These are phyloP conservation scores for Drosophila histrio DNA, from an alignment of 2,888 invertebrate species.

Conservation along the genomic window DNA sequence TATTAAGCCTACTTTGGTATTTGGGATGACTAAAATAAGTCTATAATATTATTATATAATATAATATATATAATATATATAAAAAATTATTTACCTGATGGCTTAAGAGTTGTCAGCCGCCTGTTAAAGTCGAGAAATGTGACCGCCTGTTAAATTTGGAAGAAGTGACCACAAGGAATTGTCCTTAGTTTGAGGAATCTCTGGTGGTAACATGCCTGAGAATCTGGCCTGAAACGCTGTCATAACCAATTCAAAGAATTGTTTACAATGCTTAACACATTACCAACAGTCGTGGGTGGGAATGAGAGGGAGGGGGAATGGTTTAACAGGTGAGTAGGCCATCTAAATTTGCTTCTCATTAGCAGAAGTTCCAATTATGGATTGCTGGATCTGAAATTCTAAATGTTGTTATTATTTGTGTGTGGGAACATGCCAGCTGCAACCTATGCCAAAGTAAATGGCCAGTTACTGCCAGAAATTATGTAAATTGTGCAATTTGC, in stretches of 20 bases:
- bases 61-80: no score
- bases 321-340: constrained; percentile 1
- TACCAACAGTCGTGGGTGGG: neutral
- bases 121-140: constrained; percentile 12
- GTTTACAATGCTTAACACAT: constrained; percentile 1
- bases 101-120: no score
- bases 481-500: constrained; percentile 45
- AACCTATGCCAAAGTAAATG: constrained; percentile 21
- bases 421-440: constrained; percentile 14
- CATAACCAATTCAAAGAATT: constrained; percentile 9
- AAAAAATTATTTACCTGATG: no score
- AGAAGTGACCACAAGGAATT: no score
- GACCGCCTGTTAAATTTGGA: no score
- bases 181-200: constrained; percentile 1
- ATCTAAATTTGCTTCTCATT: constrained; percentile 36
- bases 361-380: constrained; percentile 29
- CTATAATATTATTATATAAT: no score
- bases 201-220: neutral
- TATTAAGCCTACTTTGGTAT: neutral
- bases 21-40: no score
- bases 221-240: neutral
- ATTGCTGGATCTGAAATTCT: constrained; percentile 17
- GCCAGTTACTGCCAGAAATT: constrained; percentile 18
- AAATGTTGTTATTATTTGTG: constrained; percentile 3
- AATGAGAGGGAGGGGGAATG: neutral